A percentile compares a stretch with the other conserved stretches of the same genome.
These are phyloP conservation scores for Acronicta leporina DNA, from an alignment of 2,888 invertebrate species.

Conservation along the genomic window DNA sequence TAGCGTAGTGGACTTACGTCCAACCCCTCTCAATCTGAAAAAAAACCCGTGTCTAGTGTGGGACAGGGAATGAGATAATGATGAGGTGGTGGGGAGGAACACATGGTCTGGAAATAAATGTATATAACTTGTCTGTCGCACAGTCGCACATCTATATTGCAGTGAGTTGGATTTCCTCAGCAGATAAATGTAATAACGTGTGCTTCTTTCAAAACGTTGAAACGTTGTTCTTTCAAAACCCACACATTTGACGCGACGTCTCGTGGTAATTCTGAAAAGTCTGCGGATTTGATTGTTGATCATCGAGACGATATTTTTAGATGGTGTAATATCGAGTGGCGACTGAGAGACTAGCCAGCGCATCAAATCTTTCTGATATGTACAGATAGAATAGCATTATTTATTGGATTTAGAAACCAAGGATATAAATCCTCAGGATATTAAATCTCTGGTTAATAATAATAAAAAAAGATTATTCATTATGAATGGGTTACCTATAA, in stretches of 20 bases:
- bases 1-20: too few species aligned
- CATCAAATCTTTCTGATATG: conserved; percentile 10
- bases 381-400: neutral
- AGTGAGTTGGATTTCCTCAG: conserved; percentile 21
- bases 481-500: too few species aligned
- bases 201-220: conserved; percentile 38
- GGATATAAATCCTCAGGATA: conserved; percentile 4
- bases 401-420: neutral
- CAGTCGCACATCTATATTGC: conserved; percentile 18
- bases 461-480: too few species aligned
- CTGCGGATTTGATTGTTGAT: conserved; percentile 53
- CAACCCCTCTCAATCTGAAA: too few species aligned
- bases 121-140: conserved; percentile 17
- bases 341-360: conserved; percentile 11
- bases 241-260: conserved; percentile 46
- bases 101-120: neutral
- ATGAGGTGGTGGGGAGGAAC: too few species aligned
- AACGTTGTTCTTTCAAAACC: conserved; percentile 35
- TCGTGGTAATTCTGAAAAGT: conserved; percentile 47
- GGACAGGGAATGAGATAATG: too few species aligned
- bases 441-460: too few species aligned
- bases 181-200: conserved; percentile 34
- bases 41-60: too few species aligned
- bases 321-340: conserved; percentile 33
- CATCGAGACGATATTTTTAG: conserved; percentile 54